Conservation (phyloP, 2,797 vertebrate species). For the Helostoma temminkii region DNA sequence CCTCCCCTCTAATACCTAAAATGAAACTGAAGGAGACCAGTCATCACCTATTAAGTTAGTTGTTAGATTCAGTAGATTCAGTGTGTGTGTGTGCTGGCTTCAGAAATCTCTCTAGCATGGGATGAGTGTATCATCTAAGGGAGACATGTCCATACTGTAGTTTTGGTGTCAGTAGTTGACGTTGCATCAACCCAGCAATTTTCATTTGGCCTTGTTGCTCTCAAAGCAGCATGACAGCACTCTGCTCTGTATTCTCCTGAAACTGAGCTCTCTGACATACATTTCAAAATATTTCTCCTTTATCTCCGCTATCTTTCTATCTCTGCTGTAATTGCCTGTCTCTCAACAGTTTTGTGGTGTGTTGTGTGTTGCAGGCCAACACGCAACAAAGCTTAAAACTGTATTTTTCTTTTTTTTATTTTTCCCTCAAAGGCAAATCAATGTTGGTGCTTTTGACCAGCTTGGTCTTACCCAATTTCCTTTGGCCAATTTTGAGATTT, state of each 20-base stretch:
- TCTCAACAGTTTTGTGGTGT: slow-evolving; percentile 16
- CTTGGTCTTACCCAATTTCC: slow-evolving; percentile 63
- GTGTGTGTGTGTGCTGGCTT: too few relatives aligned
- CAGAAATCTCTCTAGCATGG: background rate
- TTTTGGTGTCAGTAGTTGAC: slow-evolving; percentile 16
- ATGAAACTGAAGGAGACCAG: background rate
- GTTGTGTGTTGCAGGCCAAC: too few relatives aligned
- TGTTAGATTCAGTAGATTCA: too few relatives aligned
- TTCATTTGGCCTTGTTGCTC: slow-evolving; percentile 36
- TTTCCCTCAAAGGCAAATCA: slow-evolving; percentile 50
- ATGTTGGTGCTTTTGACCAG: slow-evolving; percentile 58
- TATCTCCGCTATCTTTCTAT: background rate
- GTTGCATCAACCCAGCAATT: slow-evolving; percentile 35
- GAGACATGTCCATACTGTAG: background rate
- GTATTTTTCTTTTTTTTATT: too few relatives aligned
- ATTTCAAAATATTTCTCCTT: slow-evolving; percentile 1
- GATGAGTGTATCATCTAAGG: background rate
- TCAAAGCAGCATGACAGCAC: slow-evolving; percentile 24
- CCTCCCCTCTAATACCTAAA: background rate
- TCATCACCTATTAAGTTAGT: too few relatives aligned
- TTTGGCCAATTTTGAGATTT: slow-evolving; percentile 73
- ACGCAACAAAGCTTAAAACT: too few relatives aligned
- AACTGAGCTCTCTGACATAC: slow-evolving; percentile 2
- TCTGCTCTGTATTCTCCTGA: slow-evolving; percentile 9
- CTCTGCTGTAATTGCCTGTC: slow-evolving; percentile 29